phyloP scores from a whole-genome alignment of 2,113 vertebrate species.

The Scolopax mira region DNA sequence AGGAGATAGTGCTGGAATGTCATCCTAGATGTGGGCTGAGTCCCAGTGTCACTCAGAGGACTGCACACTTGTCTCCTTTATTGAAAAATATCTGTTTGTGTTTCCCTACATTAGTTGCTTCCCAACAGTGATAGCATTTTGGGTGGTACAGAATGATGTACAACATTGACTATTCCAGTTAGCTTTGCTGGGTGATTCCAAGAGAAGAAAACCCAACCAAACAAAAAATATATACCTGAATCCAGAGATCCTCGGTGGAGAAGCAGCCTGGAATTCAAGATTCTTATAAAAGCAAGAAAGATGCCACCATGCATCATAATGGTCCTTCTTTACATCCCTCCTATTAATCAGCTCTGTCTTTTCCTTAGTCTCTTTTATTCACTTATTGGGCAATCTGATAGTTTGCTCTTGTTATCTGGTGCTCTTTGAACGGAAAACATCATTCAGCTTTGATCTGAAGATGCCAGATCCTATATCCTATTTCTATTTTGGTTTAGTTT shows the following conservation, averaged over 20 bases:
- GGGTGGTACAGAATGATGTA: background rate
- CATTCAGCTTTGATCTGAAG: background rate
- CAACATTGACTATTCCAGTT: background rate
- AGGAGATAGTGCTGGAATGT: background rate
- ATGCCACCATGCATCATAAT: background rate
- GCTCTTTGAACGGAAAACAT: background rate
- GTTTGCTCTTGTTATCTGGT: background rate
- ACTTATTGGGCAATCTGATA: background rate
- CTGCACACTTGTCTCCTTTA: background rate
- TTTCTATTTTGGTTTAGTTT: background rate
- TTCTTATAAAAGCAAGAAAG: background rate
- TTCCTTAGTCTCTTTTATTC: background rate
- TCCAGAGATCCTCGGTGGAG: background rate
- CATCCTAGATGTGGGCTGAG: background rate
- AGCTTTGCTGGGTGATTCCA: background rate
- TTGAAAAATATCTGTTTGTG: background rate
- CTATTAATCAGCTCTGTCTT: background rate
- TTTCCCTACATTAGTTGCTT: background rate
- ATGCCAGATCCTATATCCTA: background rate
- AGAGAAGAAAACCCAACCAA: background rate
- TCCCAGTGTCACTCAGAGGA: background rate
- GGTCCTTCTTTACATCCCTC: background rate
- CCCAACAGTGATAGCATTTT: background rate
- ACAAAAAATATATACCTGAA: background rate
- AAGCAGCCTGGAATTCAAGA: background rate